These are phyloP conservation scores for Hylia prasina DNA, from an alignment of 2,113 vertebrate species.

Conservation along the genomic window DNA sequence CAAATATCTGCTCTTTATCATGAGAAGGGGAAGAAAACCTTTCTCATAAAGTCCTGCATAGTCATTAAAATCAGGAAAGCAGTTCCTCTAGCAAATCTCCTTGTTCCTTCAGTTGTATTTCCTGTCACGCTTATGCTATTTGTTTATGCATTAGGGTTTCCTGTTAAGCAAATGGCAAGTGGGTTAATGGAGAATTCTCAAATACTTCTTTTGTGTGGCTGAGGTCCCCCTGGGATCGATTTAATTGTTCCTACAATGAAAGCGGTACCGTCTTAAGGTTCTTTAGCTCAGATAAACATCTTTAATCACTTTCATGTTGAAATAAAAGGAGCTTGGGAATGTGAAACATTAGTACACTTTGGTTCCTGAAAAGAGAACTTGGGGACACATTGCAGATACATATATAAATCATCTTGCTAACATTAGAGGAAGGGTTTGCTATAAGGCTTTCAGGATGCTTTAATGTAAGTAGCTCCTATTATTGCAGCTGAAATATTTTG, in stretches of 20 bases:
- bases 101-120: slow-evolving; percentile 53
- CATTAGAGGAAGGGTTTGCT: slow-evolving; percentile 49
- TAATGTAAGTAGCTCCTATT: slow-evolving; percentile 38
- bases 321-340: slow-evolving; percentile 70
- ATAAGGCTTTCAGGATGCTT: slow-evolving; percentile 43
- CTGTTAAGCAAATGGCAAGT: slow-evolving; percentile 57
- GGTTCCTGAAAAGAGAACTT: slow-evolving; percentile 65
- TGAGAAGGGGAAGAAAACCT: neutral
- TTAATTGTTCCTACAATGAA: slow-evolving; percentile 68
- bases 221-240: slow-evolving; percentile 36
- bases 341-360: slow-evolving; percentile 65
- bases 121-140: slow-evolving; percentile 49
- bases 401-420: slow-evolving; percentile 60
- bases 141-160: slow-evolving; percentile 54
- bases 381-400: slow-evolving; percentile 49
- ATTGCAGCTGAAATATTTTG: slow-evolving; percentile 34
- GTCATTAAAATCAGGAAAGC: slow-evolving; percentile 19
- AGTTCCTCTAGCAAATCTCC: slow-evolving; percentile 21
- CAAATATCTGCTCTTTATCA: slow-evolving; percentile 30
- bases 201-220: slow-evolving; percentile 61
- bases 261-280: slow-evolving; percentile 48
- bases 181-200: slow-evolving; percentile 56
- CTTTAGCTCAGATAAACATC: slow-evolving; percentile 70
- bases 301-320: slow-evolving; percentile 76
- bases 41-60: neutral